Percentiles rank a stretch among this genome's conserved stretches.
These are phyloP conservation scores for Sciurus vulgaris DNA, from an alignment of 2,797 vertebrate genomes.

Conservation along the genomic window DNA sequence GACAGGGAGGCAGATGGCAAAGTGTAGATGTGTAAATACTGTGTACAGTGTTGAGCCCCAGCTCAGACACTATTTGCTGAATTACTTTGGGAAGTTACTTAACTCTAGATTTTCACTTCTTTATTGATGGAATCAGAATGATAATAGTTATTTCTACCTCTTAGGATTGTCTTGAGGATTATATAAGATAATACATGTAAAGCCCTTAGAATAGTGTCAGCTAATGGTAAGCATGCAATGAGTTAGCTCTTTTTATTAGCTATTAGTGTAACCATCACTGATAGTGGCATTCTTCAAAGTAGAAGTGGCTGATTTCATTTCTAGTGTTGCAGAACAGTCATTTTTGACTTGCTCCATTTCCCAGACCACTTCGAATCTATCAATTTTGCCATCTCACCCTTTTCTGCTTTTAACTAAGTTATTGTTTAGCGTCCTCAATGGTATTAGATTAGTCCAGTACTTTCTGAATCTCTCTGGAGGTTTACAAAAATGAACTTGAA, in stretches of 20 bases:
- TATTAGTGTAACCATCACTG: not conserved
- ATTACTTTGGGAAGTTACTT: conserved; percentile 20
- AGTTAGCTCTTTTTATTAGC: not conserved
- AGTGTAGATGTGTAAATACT: not conserved
- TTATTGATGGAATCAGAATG: not conserved
- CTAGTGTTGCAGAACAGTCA: not conserved
- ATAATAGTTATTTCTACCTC: not conserved
- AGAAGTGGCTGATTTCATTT: not conserved
- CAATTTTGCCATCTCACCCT: not conserved
- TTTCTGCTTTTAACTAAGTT: not conserved
- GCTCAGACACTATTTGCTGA: not conserved
- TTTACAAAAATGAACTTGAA: conserved; percentile 29
- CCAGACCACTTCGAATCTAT: not conserved
- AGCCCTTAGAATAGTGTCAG: not conserved
- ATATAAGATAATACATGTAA: not conserved
- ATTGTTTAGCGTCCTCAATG: not conserved
- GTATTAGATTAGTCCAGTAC: not conserved
- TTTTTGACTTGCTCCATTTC: conserved; percentile 2
- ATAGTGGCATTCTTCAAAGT: not conserved
- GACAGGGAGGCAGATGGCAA: not conserved
- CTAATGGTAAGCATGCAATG: not conserved
- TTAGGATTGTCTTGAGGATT: not conserved
- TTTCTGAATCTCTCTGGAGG: conserved; percentile 18
- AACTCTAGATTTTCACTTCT: conserved; percentile 30
- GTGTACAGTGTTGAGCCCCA: not conserved